Base-by-base conservation (phyloP, 1,140 invertebrate genomes). In the Plectrocnemia conspersa region DNA sequence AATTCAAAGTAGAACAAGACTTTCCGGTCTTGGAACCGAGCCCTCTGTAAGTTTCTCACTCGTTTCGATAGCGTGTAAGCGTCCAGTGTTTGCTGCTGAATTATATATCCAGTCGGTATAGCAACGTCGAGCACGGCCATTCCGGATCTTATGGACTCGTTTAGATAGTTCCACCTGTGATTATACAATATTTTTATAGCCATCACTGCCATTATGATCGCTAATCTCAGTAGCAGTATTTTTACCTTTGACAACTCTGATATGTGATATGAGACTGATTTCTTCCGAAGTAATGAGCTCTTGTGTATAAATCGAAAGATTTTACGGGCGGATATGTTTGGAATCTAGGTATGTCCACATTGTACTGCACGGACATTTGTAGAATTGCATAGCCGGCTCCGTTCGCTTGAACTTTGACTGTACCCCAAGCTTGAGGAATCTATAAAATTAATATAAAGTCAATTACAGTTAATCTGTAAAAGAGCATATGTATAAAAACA, bases 1-100 rank as follows among this genome's bases (percentile, higher is more conserved):
- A 90, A 94, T 68, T 96, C 87, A 68, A 98, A 97, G 68, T 95
- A 97, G 72, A 97, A 96, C n/a, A 88, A 68, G 41, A 95, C 82
- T 76, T 93, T 93, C 56, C 81, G 79, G 36, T 87, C 82, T 52
- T 79, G 72, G 71, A 88, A 96, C 63, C 86, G 82, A 10, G 93
- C 93, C 62, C 91, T 78, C 66, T 90, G 85, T 38, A 97, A 75
- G 69, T 89, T 90, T 19, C 81, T 75, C 18, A 93, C 87, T 44
- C 77, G 71, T 53, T 77, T 77, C 15, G 85, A 85, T 9, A 82
- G 74, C 24, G 95, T 87, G 67, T 95, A 95, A 2, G 72, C 73
- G 69, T 96, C 88, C 3, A 98, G 75, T 49, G 82, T 85, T 69
- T 94, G 89, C 63, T 96, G 93, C 69, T 94, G 89, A 24, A 96